Conservation (phyloP, 2,113 vertebrate species). For the Motacilla alba region DNA sequence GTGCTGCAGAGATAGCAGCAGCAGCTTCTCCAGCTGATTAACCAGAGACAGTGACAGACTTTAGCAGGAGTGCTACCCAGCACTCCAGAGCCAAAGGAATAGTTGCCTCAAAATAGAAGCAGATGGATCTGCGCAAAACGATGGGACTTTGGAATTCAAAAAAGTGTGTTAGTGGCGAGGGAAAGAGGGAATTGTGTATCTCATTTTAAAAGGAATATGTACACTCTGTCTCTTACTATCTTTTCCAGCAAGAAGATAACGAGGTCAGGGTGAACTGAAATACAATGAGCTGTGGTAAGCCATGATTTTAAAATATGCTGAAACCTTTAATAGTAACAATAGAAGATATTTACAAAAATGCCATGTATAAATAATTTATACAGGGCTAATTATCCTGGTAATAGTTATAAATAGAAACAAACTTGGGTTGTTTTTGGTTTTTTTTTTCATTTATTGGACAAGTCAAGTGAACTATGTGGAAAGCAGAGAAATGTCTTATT, state of each 20-base stretch:
- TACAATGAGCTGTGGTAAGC: not conserved
- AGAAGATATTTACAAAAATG: not conserved
- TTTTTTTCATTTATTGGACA: not conserved
- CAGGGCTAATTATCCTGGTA: not conserved
- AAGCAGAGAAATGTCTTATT: not conserved
- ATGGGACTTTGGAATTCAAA: conserved; percentile 42
- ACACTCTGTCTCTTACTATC: not conserved
- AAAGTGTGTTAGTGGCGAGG: conserved; percentile 11
- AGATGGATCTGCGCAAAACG: conserved; percentile 46
- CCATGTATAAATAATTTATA: not conserved
- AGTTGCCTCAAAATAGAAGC: conserved; percentile 64
- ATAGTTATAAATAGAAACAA: not conserved
- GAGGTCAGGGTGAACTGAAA: conserved; percentile 27
- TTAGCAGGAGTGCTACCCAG: conserved; percentile 58
- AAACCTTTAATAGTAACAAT: not conserved
- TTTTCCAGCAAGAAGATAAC: conserved; percentile 33
- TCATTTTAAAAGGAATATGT: conserved; percentile 30
- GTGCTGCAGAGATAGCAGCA: conserved; percentile 55
- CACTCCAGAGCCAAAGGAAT: conserved; percentile 63
- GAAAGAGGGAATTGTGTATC: conserved; percentile 25
- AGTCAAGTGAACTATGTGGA: not conserved
- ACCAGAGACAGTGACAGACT: conserved; percentile 68
- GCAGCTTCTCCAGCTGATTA: conserved; percentile 69
- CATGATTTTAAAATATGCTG: not conserved
- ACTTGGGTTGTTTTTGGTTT: not conserved